Percentiles rank a stretch among this genome's conserved stretches.
phyloP scores from a whole-genome alignment of 2,888 invertebrate species.

The Disparrhopalites patrizii region DNA sequence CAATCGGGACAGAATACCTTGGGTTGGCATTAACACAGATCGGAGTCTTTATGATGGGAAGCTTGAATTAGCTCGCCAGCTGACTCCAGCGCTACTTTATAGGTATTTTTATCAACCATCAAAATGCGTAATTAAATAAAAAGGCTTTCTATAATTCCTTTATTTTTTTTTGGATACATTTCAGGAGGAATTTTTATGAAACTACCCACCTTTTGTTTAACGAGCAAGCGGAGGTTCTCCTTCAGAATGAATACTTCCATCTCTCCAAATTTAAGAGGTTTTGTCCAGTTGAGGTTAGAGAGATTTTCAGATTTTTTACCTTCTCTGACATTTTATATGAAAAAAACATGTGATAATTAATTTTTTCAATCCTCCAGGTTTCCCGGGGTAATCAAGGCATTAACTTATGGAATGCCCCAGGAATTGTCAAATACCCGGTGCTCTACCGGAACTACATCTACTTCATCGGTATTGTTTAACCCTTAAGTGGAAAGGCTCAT shows the following conservation, averaged over 20 bases:
- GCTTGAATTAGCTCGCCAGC: constrained; percentile 11
- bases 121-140: background rate
- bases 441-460: constrained; percentile 40
- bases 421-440: constrained; percentile 36
- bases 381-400: constrained; percentile 38
- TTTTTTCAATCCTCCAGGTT: constrained; percentile 30
- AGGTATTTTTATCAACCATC: constrained; percentile 23
- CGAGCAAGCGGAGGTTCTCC: constrained; percentile 55
- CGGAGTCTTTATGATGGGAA: constrained; percentile 30
- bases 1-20: constrained; percentile 29
- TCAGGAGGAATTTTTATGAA: constrained; percentile 37
- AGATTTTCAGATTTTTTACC: too few relatives aligned
- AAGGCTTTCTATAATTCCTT: background rate
- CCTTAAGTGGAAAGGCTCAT: background rate
- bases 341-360: too few relatives aligned
- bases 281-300: constrained; percentile 62
- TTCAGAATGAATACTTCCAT: constrained; percentile 60
- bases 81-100: constrained; percentile 29
- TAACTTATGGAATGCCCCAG: constrained; percentile 42
- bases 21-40: constrained; percentile 35
- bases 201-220: constrained; percentile 29
- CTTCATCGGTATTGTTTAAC: constrained; percentile 30
- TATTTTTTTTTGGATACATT: background rate
- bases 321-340: too few relatives aligned
- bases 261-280: constrained; percentile 62